phyloP scores from a whole-genome alignment of 2,888 invertebrate genomes.

The Drosophila paranaensis region DNA sequence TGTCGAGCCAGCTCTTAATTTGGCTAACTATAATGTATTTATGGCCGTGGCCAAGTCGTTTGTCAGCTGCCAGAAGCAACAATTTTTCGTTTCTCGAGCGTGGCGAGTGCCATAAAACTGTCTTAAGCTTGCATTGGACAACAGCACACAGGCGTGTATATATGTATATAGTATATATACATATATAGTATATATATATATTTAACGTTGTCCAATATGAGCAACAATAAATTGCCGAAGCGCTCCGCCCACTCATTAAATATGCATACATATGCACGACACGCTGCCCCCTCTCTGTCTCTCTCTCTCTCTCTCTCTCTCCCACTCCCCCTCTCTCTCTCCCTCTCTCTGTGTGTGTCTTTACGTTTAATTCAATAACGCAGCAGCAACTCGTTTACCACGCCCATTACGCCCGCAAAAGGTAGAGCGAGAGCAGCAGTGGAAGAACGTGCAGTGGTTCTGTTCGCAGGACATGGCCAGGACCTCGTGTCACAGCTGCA shows the following conservation, averaged over 20 bases:
- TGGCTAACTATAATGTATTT: slow-evolving; percentile 34
- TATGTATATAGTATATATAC: neutral
- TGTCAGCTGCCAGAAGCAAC: slow-evolving; percentile 12
- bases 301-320: neutral
- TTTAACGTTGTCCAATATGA: slow-evolving; percentile 22
- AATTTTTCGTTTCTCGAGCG: neutral
- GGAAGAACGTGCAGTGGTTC: slow-evolving; percentile 34
- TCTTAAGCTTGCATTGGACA: slow-evolving; percentile 41
- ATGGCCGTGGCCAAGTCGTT: slow-evolving; percentile 16
- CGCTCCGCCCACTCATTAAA: slow-evolving; percentile 66
- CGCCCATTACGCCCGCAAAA: slow-evolving; percentile 43
- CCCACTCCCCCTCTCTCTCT: neutral
- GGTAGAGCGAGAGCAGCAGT: slow-evolving; percentile 22
- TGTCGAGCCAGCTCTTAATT: slow-evolving; percentile 23
- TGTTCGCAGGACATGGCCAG: slow-evolving; percentile 26
- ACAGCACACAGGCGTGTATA: slow-evolving; percentile 14
- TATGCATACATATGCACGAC: slow-evolving; percentile 19
- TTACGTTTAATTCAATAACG: slow-evolving; percentile 72
- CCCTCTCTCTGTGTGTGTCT: slow-evolving; percentile 16
- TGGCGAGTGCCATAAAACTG: slow-evolving; percentile 48
- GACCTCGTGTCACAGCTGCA: slow-evolving; percentile 39
- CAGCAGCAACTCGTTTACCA: slow-evolving; percentile 63
- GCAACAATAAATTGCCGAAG: slow-evolving; percentile 62
- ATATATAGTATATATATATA: neutral
- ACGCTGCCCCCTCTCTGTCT: slow-evolving; percentile 2